Evolutionary conservation across 2,888 invertebrate genomes (phyloP).

Genomic region (Leucania comma): DNA sequence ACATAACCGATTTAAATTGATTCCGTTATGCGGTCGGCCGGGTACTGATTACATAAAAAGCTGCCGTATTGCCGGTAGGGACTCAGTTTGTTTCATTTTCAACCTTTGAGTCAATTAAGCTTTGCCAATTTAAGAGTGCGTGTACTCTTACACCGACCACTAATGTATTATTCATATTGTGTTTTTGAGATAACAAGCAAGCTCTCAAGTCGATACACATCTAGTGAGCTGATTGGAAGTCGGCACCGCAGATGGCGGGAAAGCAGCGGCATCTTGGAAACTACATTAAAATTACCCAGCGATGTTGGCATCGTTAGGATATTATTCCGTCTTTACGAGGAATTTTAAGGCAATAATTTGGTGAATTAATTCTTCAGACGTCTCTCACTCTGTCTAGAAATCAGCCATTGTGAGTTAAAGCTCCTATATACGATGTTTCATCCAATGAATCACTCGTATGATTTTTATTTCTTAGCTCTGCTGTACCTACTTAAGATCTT

Average conservation of each 20-base stretch:
- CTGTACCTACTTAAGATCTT: conserved; percentile 33
- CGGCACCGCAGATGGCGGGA: conserved; percentile 75
- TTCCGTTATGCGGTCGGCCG: conserved; percentile 74
- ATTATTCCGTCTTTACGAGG: conserved; percentile 42
- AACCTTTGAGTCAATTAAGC: conserved; percentile 90
- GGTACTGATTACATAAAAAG: conserved; percentile 79
- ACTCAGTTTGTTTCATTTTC: conserved; percentile 84
- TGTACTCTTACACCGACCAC: conserved; percentile 81
- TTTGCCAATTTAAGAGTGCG: conserved; percentile 88
- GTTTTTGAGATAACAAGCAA: conserved; percentile 90
- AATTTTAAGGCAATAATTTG: conserved; percentile 44
- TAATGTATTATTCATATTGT: conserved; percentile 90
- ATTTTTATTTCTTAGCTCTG: conserved; percentile 7
- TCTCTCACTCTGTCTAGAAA: conserved; percentile 23
- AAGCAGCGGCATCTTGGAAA: conserved; percentile 74
- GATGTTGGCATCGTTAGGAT: conserved; percentile 68
- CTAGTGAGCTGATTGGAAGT: conserved; percentile 87
- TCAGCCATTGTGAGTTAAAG: conserved; percentile 32
- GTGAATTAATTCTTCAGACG: conserved; percentile 48
- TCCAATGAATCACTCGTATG: conserved; percentile 7
- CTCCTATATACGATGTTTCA: conserved; percentile 12
- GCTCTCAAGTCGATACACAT: conserved; percentile 89
- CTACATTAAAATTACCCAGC: conserved; percentile 80
- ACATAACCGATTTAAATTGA: conserved; percentile 78
- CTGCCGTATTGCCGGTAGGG: conserved; percentile 67